phyloP scores from a whole-genome alignment of 92 coral and sea anemone genomes.

The Siderastrea radians region DNA sequence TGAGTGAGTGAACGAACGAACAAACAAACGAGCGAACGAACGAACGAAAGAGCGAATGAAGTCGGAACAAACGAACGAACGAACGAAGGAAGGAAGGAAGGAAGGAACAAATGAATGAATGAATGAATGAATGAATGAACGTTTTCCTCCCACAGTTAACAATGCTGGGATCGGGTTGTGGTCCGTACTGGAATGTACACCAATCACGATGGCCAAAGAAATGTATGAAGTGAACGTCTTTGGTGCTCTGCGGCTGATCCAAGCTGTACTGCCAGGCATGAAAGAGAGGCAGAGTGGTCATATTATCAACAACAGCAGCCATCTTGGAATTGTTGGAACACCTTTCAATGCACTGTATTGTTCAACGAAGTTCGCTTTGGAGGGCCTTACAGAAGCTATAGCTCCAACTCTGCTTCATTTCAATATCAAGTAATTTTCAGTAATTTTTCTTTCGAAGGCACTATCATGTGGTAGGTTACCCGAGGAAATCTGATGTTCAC shows the following conservation, averaged over 20 bases:
- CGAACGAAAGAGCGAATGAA: too few relatives aligned
- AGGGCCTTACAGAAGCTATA: slow-evolving; percentile 85
- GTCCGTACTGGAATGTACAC: slow-evolving; percentile 74
- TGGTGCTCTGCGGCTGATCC: slow-evolving; percentile 82
- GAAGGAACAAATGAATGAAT: too few relatives aligned
- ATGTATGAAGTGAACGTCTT: slow-evolving; percentile 82
- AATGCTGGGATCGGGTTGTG: slow-evolving; percentile 88
- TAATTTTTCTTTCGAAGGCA: too few relatives aligned
- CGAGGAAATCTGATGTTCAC: too few relatives aligned
- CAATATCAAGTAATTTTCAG: slow-evolving; percentile 66
- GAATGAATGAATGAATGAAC: background rate
- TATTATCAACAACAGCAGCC: slow-evolving; percentile 82
- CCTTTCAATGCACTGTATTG: slow-evolving; percentile 81
- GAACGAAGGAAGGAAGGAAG: too few relatives aligned
- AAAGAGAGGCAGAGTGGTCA: slow-evolving; percentile 82
- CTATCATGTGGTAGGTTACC: too few relatives aligned
- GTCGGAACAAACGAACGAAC: too few relatives aligned
- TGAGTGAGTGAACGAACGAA: too few relatives aligned
- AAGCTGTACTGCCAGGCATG: slow-evolving; percentile 91
- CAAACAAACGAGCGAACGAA: too few relatives aligned
- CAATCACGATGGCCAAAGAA: slow-evolving; percentile 55
- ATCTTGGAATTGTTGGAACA: slow-evolving; percentile 66
- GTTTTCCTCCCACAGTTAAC: slow-evolving; percentile 71
- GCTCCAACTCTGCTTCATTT: slow-evolving; percentile 80
- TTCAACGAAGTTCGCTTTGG: slow-evolving; percentile 91